Percentiles rank a stretch among this genome's conserved stretches.
These are phyloP conservation scores for Drosophila niveifrons DNA, from an alignment of 2,888 invertebrate genomes.

Conservation along the genomic window DNA sequence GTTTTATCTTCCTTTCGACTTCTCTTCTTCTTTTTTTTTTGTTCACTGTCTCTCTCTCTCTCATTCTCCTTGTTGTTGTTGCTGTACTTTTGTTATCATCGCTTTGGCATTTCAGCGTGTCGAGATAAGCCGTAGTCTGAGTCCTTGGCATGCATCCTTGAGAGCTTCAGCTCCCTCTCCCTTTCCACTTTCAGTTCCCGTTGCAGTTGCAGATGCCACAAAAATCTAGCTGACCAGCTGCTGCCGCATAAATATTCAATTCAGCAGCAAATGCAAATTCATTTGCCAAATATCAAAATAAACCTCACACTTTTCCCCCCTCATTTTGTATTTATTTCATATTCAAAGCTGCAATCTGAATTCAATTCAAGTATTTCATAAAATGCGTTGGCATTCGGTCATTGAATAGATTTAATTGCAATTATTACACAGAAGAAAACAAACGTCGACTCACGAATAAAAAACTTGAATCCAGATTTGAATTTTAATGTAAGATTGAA, in stretches of 20 bases:
- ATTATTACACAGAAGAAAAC: too few relatives aligned
- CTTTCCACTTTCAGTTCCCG: constrained; percentile 1
- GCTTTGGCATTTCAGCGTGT: constrained; percentile 51
- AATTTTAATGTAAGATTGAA: too few relatives aligned
- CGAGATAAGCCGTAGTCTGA: constrained; percentile 49
- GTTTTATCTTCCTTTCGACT: constrained; percentile 55
- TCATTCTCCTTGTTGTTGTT: not conserved
- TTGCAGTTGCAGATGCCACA: not conserved
- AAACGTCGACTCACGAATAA: too few relatives aligned
- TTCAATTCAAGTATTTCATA: too few relatives aligned
- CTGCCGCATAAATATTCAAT: constrained; percentile 65
- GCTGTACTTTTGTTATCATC: constrained; percentile 5
- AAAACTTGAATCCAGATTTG: too few relatives aligned
- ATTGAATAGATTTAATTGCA: too few relatives aligned
- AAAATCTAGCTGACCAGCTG: not conserved
- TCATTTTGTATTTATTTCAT: too few relatives aligned
- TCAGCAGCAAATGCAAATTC: constrained; percentile 55
- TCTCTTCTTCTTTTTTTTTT: not conserved
- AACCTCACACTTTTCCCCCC: too few relatives aligned
- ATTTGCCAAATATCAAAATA: constrained; percentile 22
- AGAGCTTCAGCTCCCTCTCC: not conserved
- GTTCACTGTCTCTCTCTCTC: constrained; percentile 3
- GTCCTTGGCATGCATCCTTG: constrained; percentile 24
- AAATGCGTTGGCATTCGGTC: too few relatives aligned
- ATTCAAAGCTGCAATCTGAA: too few relatives aligned